Evolutionary conservation across 2,797 vertebrate genomes (phyloP), one percentile per base, ranked within the genome.

Genomic region (Petrocephalus schoutedeni): DNA sequence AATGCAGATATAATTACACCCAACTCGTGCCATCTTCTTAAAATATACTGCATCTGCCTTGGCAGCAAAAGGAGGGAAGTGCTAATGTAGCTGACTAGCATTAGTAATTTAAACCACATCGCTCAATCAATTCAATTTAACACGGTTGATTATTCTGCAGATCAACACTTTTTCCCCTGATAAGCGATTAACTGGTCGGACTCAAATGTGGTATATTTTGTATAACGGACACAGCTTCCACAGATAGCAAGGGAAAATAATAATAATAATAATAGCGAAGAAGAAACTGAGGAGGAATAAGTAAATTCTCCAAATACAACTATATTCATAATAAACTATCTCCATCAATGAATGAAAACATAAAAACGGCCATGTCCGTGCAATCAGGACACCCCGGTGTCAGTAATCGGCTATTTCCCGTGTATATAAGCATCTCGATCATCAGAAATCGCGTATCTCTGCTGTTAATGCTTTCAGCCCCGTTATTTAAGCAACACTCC

Each of bases 401-500:
- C 36, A 45, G 32, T n/a, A 45, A 77, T 71, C 14, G 64, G 1
- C 4, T 71, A 71, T 71, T 71, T 71, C 36, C 28, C 14, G 28
- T 16, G 21, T 3, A 71, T 16, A 77, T 77, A 77, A 77, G 71
- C 71, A 77, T 77, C 71, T 77, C 71, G 19, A 45, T 45, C 16
- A 51, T 49, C 80, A 83, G 45, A 51, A 51, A 45, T 23, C 19
- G 3, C 19, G 45, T 23, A 51, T 51, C 2, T 51, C 19, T 83
- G 36, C 80, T 53, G n/a, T 21, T 51, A 45, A 77, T 9, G 71
- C 21, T 57, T 83, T 12, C 28, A 86, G 84, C 28, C 53, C 28
- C n/a, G 19, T 53, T 53, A 45, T 86, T 80, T 5, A 16, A 53
- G 71, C 89, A 85, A 88, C 82, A n/a, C 36, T 83, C 82, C 61